Base-by-base conservation (phyloP, 2,797 vertebrate species). In the Chelidonichthys spinosus region DNA sequence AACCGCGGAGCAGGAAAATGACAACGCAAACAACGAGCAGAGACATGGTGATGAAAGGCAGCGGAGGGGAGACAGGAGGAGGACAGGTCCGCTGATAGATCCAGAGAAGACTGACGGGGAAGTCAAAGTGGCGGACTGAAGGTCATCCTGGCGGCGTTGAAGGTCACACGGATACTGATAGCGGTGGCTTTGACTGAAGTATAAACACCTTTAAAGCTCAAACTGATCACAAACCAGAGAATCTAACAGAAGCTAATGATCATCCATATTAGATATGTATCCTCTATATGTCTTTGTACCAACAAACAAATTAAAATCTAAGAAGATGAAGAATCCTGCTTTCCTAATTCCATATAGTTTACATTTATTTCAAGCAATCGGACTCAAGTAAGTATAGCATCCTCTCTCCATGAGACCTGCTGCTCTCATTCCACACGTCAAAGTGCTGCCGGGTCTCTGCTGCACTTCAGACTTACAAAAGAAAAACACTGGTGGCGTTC, bases 401-500 rank as follows among this genome's bases (percentile, higher is more conserved):
- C 25, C 75, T 5, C 40, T 33, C 72, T 70, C 68, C 46, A 72
- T 33, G 61, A 82, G 71, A 43, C 40, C 72, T 56, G 64, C 0
- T 42, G 36, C 35, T 72, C 71, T 68, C 61, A 46, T 72, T 62
- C 25, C 58, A 1, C 5, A 1, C 1, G 5, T 43, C 72, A 32
- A 0, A 67, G 72, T 49, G 70, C 64, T 59, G 72, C 69, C 11
- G 14, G 69, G 14, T 40, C 70, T 74, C 79, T 82, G 77, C 81
- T 85, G 82, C 59, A 73, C 73, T 39, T 71, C n/a, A n/a, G n/a
- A n/a, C 35, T 36, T 66, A 63, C 39, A 77, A 73, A 61, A 76
- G 43, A 59, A 59, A 74, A 36, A 18, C 9, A 15, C 35, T 0
- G 25, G 25, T 25, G 25, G 25, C 40, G 14, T 59, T 49, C 58